Conservation (phyloP, 92 coral and sea anemone species). For the Paramuricea clavata region DNA sequence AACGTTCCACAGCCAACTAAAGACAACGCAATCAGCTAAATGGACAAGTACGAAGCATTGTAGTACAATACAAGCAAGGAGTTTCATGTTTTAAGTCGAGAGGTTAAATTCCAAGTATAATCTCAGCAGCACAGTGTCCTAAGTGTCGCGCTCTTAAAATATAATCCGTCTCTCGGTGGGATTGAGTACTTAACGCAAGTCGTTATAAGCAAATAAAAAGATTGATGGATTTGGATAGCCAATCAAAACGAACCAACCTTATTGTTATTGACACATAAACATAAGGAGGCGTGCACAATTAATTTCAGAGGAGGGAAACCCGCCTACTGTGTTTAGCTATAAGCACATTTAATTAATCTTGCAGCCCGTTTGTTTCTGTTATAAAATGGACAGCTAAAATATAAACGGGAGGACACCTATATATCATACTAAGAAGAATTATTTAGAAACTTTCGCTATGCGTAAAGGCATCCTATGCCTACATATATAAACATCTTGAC, state of each 20-base stretch:
- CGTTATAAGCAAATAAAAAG: not conserved
- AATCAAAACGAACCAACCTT: slow-evolving; percentile 19
- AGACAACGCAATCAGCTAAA: slow-evolving; percentile 79
- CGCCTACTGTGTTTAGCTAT: slow-evolving; percentile 77
- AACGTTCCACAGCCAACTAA: slow-evolving; percentile 82
- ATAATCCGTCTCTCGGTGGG: slow-evolving; percentile 14
- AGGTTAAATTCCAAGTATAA: not conserved
- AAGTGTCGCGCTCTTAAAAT: not conserved
- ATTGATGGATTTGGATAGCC: slow-evolving; percentile 27
- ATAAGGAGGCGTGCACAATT: slow-evolving; percentile 88
- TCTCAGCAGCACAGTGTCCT: not conserved
- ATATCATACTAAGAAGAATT: too few relatives aligned
- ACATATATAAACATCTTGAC: too few relatives aligned
- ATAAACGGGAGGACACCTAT: not conserved
- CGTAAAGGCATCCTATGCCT: too few relatives aligned
- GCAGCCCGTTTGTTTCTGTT: not conserved
- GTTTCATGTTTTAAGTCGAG: not conserved
- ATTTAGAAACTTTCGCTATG: too few relatives aligned
- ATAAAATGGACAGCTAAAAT: not conserved
- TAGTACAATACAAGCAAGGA: not conserved
- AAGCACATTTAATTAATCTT: slow-evolving; percentile 32
- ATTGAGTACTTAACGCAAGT: slow-evolving; percentile 26
- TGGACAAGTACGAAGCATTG: slow-evolving; percentile 12
- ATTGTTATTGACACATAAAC: slow-evolving; percentile 42
- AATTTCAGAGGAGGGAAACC: slow-evolving; percentile 91